Percentiles rank a stretch among this genome's conserved stretches.
phyloP scores from a whole-genome alignment of 2,797 vertebrate species.

The Triplophysa yarkandensis region DNA sequence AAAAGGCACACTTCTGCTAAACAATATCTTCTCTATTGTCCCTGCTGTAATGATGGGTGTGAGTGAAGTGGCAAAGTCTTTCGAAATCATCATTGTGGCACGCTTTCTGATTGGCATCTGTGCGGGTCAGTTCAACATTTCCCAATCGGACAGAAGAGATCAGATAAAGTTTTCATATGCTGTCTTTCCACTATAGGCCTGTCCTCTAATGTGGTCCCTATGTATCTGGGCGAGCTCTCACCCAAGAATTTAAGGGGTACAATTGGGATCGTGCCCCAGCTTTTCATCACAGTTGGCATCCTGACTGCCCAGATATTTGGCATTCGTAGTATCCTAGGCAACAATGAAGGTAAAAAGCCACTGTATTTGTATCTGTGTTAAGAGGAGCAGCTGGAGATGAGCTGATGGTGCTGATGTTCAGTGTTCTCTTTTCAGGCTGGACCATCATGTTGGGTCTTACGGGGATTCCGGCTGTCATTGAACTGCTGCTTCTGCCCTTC shows the following conservation, averaged over 20 bases:
- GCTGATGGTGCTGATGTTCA: constrained; percentile 4
- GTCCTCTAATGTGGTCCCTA: constrained; percentile 92
- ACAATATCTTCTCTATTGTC: constrained; percentile 91
- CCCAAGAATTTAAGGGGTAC: constrained; percentile 91
- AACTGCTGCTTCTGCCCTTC: constrained; percentile 85
- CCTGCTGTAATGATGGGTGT: constrained; percentile 92
- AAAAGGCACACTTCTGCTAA: constrained; percentile 91
- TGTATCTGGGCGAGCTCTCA: constrained; percentile 93
- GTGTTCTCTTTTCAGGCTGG: constrained; percentile 72
- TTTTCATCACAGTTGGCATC: constrained; percentile 93
- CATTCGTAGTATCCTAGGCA: constrained; percentile 80
- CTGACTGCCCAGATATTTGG: constrained; percentile 88
- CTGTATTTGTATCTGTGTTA: background rate
- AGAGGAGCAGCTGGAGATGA: background rate
- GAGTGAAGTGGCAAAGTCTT: constrained; percentile 79
- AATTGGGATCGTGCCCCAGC: constrained; percentile 83
- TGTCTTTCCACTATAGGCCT: constrained; percentile 75
- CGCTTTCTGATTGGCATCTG: constrained; percentile 89
- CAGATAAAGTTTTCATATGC: background rate
- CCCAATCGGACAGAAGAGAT: background rate
- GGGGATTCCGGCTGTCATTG: constrained; percentile 80
- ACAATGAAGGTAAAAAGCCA: constrained; percentile 69
- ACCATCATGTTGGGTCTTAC: constrained; percentile 86
- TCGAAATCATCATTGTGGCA: constrained; percentile 88
- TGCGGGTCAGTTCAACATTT: constrained; percentile 79